Percentiles rank a stretch among this genome's conserved stretches.
Evolutionary conservation across 2,888 invertebrate genomes (phyloP).

Genomic region (Rhamnusium bicolor): DNA sequence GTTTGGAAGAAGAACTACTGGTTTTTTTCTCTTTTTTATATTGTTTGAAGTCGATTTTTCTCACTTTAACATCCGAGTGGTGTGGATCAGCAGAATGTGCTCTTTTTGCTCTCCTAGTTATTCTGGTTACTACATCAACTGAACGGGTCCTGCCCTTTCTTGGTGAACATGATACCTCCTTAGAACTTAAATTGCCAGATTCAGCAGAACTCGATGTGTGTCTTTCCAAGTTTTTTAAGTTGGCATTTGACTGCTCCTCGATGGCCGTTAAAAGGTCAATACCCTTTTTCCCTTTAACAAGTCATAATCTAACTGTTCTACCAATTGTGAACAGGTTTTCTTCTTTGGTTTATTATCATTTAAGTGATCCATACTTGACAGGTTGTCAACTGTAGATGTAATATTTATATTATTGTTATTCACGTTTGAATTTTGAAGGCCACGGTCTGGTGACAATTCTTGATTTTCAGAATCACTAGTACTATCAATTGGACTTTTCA

Average conservation of each 20-base stretch:
- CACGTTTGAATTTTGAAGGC: slow-evolving; percentile 55
- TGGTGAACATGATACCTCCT: slow-evolving; percentile 51
- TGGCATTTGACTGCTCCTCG: slow-evolving; percentile 63
- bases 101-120: slow-evolving; percentile 60
- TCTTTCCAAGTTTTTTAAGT: slow-evolving; percentile 52
- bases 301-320: slow-evolving; percentile 60
- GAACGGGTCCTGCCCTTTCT: slow-evolving; percentile 64
- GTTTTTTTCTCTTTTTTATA: slow-evolving; percentile 48
- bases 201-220: slow-evolving; percentile 59
- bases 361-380: slow-evolving; percentile 40
- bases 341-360: slow-evolving; percentile 55
- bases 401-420: slow-evolving; percentile 55
- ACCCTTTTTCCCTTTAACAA: slow-evolving; percentile 64
- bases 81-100: slow-evolving; percentile 62
- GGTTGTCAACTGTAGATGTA: slow-evolving; percentile 35
- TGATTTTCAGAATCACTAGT: slow-evolving; percentile 50
- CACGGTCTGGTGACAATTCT: slow-evolving; percentile 53
- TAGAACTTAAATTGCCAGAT: slow-evolving; percentile 47
- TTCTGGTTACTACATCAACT: slow-evolving; percentile 57
- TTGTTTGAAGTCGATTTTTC: slow-evolving; percentile 57
- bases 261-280: slow-evolving; percentile 64
- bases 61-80: slow-evolving; percentile 52
- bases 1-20: slow-evolving; percentile 40
- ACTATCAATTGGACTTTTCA: slow-evolving; percentile 51
- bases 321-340: slow-evolving; percentile 56